Conservation (phyloP, 2,113 vertebrate species). For the Pao palembangensis region DNA sequence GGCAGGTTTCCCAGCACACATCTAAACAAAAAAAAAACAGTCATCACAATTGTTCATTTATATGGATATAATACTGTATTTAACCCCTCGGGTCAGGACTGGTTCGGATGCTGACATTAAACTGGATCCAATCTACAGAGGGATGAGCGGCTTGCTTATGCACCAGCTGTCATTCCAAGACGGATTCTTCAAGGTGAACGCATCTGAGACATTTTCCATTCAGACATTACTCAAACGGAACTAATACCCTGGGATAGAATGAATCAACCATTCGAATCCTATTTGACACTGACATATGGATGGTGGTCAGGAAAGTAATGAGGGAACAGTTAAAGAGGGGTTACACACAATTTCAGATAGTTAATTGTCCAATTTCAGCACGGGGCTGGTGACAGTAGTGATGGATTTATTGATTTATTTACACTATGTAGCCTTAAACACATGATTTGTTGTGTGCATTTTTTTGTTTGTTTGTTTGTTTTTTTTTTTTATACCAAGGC, state of each 20-base stretch:
- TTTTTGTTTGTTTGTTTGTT: background rate
- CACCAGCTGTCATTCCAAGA: conserved; percentile 41
- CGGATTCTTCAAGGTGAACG: conserved; percentile 61
- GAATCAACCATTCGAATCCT: conserved; percentile 55
- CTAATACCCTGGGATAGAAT: conserved; percentile 58
- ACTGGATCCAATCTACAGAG: conserved; percentile 24
- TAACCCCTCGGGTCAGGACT: conserved; percentile 43
- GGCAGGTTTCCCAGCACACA: too few relatives aligned
- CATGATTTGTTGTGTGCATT: too few relatives aligned
- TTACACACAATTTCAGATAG: conserved; percentile 35
- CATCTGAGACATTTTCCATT: conserved; percentile 57
- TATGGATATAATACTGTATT: conserved; percentile 30
- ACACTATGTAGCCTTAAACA: background rate
- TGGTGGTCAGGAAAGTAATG: conserved; percentile 21
- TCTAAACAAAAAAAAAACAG: too few relatives aligned
- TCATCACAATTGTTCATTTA: conserved; percentile 30
- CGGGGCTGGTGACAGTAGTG: conserved; percentile 9
- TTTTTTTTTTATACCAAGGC: background rate
- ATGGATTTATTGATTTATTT: conserved; percentile 12
- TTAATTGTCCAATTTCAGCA: conserved; percentile 46
- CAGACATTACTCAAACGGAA: conserved; percentile 65
- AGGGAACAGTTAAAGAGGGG: conserved; percentile 29
- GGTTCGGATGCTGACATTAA: conserved; percentile 31
- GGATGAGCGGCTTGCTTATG: conserved; percentile 28
- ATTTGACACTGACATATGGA: conserved; percentile 56